Evolutionary conservation across 1,140 invertebrate species (phyloP), one percentile per base, ranked within the genome.

Genomic region (Oryzaephilus surinamensis): DNA sequence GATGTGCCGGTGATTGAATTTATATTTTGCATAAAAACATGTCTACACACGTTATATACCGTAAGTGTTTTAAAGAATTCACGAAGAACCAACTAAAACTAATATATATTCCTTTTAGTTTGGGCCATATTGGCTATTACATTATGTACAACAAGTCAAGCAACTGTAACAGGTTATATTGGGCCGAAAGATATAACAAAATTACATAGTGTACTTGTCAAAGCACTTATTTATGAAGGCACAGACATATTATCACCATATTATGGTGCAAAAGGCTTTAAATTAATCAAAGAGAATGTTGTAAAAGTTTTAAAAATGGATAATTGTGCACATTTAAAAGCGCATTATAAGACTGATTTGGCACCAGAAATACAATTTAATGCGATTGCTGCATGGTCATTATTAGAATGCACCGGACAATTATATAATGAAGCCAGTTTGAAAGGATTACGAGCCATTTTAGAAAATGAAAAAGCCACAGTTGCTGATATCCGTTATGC

Each of bases 121-220:
- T n/a, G n/a, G n/a, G n/a, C n/a, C n/a, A n/a, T n/a, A n/a, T n/a
- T n/a, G n/a, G n/a, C n/a, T n/a, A n/a, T n/a, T n/a, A n/a, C n/a
- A n/a, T n/a, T n/a, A n/a, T n/a, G n/a, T n/a, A n/a, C n/a, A n/a
- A n/a, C n/a, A n/a, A n/a, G n/a, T n/a, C 45, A 47, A 26, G 41
- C 39, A 7, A 58, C 52, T 34, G 43, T 58, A 26, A 41, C 38
- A 43, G 54, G 53, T 46, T 57, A 55, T 39, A 52, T 58, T 31
- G 39, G 45, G 18, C 35, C 37, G 12, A 35, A 36, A 29, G 50
- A 51, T 30, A 43, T 36, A 20, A 51, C 47, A 35, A 55, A 55
- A 40, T 49, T 58, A 14, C 17, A 51, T 11, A 30, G 45, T 18
- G 41, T 48, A 8, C 40, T 54, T 4, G 31, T 23, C 3, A 52